Conservation (phyloP, 2,113 vertebrate genomes). For the Periophthalmus modestus region DNA sequence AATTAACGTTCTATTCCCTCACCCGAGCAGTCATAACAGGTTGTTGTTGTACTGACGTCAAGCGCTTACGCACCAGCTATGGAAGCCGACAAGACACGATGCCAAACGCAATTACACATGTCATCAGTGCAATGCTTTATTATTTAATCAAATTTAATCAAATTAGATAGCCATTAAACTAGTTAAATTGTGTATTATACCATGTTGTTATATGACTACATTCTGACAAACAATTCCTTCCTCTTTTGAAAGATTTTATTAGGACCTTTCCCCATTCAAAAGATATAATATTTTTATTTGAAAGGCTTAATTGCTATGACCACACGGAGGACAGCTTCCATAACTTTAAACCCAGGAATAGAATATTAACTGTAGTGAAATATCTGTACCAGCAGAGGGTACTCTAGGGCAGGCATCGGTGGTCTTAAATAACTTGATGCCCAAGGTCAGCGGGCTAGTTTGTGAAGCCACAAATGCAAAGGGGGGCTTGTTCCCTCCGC, state of each 20-base stretch:
- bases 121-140: neutral
- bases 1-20: slow-evolving; percentile 24
- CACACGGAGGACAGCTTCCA: no score
- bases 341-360: no score
- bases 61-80: slow-evolving; percentile 24
- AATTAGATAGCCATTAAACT: neutral
- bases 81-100: slow-evolving; percentile 49
- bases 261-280: no score
- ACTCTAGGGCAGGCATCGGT: neutral
- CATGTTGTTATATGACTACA: no score
- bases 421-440: neutral
- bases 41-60: slow-evolving; percentile 77
- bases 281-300: no score
- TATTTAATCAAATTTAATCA: neutral
- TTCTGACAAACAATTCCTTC: no score
- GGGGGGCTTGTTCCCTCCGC: no score
- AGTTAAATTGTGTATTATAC: no score
- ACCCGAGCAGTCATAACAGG: slow-evolving; percentile 58
- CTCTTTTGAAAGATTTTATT: no score
- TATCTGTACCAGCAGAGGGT: neutral
- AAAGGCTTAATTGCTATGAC: no score
- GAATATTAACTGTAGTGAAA: neutral
- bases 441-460: no score
- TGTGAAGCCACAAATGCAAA: neutral
- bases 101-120: neutral